Percentiles rank a stretch among this genome's conserved stretches.
These are phyloP conservation scores for Macaria notata DNA, from an alignment of 2,888 invertebrate species.

Conservation along the genomic window DNA sequence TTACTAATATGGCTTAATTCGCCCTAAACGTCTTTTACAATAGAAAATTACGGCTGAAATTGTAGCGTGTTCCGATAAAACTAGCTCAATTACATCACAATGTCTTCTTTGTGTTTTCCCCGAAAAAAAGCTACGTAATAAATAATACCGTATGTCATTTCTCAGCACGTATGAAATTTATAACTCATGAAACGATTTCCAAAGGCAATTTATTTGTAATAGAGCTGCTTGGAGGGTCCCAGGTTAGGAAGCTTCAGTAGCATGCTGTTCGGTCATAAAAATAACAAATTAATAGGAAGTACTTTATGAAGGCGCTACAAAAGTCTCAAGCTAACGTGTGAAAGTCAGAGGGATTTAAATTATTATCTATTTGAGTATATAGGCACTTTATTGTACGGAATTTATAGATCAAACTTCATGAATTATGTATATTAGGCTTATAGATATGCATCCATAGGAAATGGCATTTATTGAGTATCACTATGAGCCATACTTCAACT, in stretches of 20 bases:
- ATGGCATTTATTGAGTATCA: too few species aligned
- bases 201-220: constrained; percentile 81
- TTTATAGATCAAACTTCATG: too few species aligned
- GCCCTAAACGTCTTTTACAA: constrained; percentile 33
- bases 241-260: constrained; percentile 36
- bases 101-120: constrained; percentile 76
- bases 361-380: too few species aligned
- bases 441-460: too few species aligned
- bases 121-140: constrained; percentile 71
- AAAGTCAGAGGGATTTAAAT: neutral
- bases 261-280: constrained; percentile 21
- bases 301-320: constrained; percentile 22
- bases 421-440: too few species aligned
- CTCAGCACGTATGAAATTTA: constrained; percentile 83
- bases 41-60: constrained; percentile 49
- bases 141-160: constrained; percentile 82
- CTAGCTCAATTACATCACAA: constrained; percentile 77
- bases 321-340: constrained; percentile 11
- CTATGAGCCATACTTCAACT: too few species aligned
- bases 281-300: constrained; percentile 20
- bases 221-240: constrained; percentile 62
- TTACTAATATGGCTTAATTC: too few species aligned
- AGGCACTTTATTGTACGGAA: too few species aligned
- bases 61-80: constrained; percentile 67
- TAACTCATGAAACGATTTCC: constrained; percentile 74